Conservation (phyloP, 1,140 invertebrate species). For the Eufriesea mexicana region DNA sequence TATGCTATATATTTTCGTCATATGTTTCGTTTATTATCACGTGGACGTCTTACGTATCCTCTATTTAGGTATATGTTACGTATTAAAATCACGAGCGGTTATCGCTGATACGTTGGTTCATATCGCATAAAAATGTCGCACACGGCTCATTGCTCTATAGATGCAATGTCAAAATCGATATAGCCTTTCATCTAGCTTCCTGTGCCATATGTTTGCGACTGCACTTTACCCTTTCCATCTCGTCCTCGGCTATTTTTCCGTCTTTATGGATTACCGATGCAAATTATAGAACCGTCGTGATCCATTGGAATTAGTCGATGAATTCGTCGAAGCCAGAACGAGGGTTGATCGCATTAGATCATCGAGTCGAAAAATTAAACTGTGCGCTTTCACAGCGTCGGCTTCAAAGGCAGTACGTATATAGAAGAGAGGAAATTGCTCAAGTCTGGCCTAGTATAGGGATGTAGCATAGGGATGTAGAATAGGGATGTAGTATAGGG, state of each 20-base stretch:
- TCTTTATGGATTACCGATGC: neutral
- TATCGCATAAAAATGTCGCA: neutral
- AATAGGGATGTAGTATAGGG: no score
- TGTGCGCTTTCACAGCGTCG: slow-evolving; percentile 13
- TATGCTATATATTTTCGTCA: no score
- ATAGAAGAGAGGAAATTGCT: slow-evolving; percentile 56
- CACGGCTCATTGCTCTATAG: neutral
- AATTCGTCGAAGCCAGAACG: slow-evolving; percentile 27
- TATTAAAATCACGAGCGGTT: no score
- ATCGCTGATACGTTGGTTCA: neutral
- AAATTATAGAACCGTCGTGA: neutral
- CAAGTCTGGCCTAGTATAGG: neutral
- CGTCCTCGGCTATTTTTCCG: neutral
- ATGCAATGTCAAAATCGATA: neutral
- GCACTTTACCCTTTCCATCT: neutral
- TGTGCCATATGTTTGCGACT: neutral
- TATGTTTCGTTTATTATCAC: no score
- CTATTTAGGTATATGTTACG: no score
- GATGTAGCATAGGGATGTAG: no score
- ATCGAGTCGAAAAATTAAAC: slow-evolving; percentile 42
- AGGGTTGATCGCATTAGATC: slow-evolving; percentile 29
- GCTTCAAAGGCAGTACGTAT: neutral
- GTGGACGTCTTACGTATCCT: no score
- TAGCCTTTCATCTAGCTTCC: neutral
- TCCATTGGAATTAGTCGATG: neutral